phyloP scores from a whole-genome alignment of 2,888 invertebrate genomes.

The Drosophila incognita region DNA sequence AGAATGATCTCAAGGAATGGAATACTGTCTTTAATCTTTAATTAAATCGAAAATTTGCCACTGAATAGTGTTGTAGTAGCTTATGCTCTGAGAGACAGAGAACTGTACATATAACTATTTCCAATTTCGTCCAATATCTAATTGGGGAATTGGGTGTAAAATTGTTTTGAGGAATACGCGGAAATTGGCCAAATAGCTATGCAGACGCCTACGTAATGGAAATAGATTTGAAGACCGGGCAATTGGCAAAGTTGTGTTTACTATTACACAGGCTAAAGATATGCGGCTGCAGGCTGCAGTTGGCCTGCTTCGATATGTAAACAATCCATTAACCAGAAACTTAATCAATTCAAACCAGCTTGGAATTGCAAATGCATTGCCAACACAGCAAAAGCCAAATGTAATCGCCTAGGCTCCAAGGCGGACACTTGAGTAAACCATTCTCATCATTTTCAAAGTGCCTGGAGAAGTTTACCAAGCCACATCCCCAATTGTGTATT shows the following conservation, averaged over 20 bases:
- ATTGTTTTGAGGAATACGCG: conserved; percentile 7
- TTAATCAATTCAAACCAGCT: conserved; percentile 77
- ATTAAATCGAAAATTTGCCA: neutral
- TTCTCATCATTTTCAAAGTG: conserved; percentile 61
- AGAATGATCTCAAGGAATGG: neutral
- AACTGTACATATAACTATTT: neutral
- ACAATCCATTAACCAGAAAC: conserved; percentile 79
- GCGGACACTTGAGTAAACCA: conserved; percentile 41
- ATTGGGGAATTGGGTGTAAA: neutral
- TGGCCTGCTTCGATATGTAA: conserved; percentile 65
- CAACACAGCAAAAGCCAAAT: conserved; percentile 58
- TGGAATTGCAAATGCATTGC: conserved; percentile 72
- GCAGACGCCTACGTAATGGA: conserved; percentile 23
- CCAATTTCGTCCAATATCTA: neutral
- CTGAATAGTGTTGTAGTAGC: neutral
- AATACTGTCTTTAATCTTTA: neutral
- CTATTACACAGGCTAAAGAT: conserved; percentile 34
- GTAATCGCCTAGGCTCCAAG: conserved; percentile 41
- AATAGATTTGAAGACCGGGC: conserved; percentile 29
- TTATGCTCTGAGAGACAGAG: neutral
- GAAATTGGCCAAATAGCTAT: conserved; percentile 8
- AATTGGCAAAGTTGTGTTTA: conserved; percentile 21
- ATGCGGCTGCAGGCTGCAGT: conserved; percentile 33
- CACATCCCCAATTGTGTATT: conserved; percentile 48
- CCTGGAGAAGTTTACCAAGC: conserved; percentile 41